Conservation (phyloP, 2,797 vertebrate genomes). For the Lepus oiostolus region DNA sequence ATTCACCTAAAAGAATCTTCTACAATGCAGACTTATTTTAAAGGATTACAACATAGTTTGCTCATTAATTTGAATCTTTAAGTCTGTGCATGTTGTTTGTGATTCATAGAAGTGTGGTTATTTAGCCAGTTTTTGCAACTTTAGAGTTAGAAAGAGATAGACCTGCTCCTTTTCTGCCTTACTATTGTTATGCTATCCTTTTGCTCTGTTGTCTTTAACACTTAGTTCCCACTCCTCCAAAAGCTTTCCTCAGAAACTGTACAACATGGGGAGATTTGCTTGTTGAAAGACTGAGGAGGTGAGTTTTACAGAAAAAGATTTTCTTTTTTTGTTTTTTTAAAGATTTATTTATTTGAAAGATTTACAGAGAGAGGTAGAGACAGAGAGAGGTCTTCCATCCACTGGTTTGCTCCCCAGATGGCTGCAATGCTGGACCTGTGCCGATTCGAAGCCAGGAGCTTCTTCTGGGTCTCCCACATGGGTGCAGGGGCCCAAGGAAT, state of each 20-base stretch:
- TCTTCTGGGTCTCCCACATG: too few species aligned
- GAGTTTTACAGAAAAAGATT: not conserved
- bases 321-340: too few species aligned
- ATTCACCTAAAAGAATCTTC: slow-evolving; percentile 26
- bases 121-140: slow-evolving; percentile 42
- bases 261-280: not conserved
- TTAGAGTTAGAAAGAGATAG: slow-evolving; percentile 32
- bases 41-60: slow-evolving; percentile 50
- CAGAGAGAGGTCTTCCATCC: too few species aligned
- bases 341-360: too few species aligned
- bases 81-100: slow-evolving; percentile 40
- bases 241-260: slow-evolving; percentile 9
- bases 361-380: too few species aligned
- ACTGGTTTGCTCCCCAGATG: too few species aligned
- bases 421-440: too few species aligned
- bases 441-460: too few species aligned
- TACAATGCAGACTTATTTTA: not conserved
- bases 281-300: not conserved
- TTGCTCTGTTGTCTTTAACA: not conserved
- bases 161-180: slow-evolving; percentile 55
- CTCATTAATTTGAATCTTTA: not conserved
- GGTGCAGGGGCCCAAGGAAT: too few species aligned
- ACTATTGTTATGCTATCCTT: slow-evolving; percentile 7
- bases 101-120: slow-evolving; percentile 31
- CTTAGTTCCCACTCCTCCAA: not conserved